Evolutionary conservation across 53 echinoderm and acorn worm genomes (phyloP).

Genomic region (Crossaster papposus): DNA sequence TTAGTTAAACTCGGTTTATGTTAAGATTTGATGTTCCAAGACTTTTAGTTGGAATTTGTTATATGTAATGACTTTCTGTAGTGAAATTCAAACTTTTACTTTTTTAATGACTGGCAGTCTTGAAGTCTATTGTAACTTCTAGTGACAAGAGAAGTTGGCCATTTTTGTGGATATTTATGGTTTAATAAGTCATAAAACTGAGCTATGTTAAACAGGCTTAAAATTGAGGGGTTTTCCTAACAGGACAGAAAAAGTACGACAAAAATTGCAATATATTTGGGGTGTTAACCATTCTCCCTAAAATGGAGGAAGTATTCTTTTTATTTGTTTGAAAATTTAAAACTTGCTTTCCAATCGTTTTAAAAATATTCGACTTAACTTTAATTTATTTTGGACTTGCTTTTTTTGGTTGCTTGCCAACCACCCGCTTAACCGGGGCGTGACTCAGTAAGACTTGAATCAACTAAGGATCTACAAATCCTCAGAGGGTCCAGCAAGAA

Average conservation of each 20-base stretch:
- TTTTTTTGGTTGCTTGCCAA: background rate
- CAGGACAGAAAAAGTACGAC: background rate
- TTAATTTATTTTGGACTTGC: background rate
- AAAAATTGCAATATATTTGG: background rate
- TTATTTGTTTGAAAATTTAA: too few relatives aligned
- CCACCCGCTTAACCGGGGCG: slow-evolving; percentile 25
- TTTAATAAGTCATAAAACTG: background rate
- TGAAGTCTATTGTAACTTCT: background rate
- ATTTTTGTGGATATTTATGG: background rate
- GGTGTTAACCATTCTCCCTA: too few relatives aligned
- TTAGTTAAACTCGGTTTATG: too few relatives aligned
- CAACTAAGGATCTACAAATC: background rate
- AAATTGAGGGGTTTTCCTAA: background rate
- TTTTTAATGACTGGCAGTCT: background rate
- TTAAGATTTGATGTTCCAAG: too few relatives aligned
- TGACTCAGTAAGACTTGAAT: slow-evolving; percentile 19
- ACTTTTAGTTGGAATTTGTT: too few relatives aligned
- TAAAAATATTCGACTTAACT: background rate
- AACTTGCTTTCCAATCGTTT: background rate
- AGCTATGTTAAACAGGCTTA: background rate
- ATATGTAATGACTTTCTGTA: too few relatives aligned
- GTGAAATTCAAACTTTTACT: background rate
- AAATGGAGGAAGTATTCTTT: too few relatives aligned
- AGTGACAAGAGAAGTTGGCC: background rate
- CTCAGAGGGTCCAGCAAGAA: background rate